Conservation (phyloP, 2,888 invertebrate species). For the Scaptomyza flava region DNA sequence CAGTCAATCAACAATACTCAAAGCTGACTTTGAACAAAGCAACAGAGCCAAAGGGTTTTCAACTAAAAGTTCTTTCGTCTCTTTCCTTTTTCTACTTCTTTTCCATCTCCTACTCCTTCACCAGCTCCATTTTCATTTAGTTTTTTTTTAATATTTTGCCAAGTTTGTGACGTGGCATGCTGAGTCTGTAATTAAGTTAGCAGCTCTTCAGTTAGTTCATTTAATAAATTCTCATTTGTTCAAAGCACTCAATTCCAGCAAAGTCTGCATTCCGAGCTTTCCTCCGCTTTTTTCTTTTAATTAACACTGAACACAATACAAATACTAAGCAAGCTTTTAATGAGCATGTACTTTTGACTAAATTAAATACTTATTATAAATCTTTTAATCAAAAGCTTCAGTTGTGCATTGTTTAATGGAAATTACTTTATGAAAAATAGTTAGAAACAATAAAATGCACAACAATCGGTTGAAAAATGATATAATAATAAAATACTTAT, state of each 20-base stretch:
- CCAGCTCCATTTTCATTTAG: background rate
- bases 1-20: constrained; percentile 60
- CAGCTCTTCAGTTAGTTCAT: constrained; percentile 26
- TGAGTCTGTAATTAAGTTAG: constrained; percentile 45
- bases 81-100: background rate
- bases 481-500: no score
- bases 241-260: background rate
- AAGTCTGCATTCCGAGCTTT: background rate
- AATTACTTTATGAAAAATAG: no score
- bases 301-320: background rate
- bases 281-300: background rate
- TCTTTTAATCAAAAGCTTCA: no score
- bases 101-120: no score
- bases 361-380: no score
- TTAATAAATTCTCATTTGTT: constrained; percentile 14
- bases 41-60: constrained; percentile 54
- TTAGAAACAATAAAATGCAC: no score
- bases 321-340: background rate
- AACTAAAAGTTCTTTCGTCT: constrained; percentile 3
- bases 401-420: no score
- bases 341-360: background rate
- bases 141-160: background rate
- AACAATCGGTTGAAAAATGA: no score
- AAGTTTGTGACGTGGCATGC: constrained; percentile 12
- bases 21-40: constrained; percentile 60